Conservation (phyloP, 1,140 invertebrate genomes). For the Eriocheir sinensis region DNA sequence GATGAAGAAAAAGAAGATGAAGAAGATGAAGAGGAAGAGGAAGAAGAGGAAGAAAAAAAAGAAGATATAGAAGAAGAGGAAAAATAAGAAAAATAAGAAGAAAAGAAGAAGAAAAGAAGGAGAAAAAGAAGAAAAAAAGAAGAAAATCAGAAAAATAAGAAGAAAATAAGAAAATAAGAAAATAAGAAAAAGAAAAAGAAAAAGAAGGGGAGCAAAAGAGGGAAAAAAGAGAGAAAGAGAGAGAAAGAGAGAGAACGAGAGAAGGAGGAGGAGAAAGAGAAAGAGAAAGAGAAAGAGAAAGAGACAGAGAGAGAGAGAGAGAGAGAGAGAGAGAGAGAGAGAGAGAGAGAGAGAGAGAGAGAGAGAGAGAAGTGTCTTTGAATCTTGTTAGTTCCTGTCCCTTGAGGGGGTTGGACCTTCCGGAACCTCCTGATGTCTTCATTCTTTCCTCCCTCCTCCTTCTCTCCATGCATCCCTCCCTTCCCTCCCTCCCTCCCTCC, state of each 20-base stretch:
- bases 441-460: not conserved
- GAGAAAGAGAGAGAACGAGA: not conserved
- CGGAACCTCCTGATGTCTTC: slow-evolving; percentile 37
- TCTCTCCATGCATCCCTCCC: not conserved
- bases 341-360: slow-evolving; percentile 28
- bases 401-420: not conserved
- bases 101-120: not conserved
- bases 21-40: no score
- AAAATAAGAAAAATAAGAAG: not conserved
- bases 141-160: not conserved
- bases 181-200: not conserved
- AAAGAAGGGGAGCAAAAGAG: not conserved
- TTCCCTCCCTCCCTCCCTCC: no score
- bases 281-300: slow-evolving; percentile 44
- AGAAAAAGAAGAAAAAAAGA: not conserved
- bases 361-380: slow-evolving; percentile 14
- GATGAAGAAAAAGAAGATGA: no score
- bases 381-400: slow-evolving; percentile 41
- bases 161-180: not conserved
- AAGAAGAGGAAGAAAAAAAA: not conserved
- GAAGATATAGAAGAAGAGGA: not conserved
- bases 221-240: not conserved
- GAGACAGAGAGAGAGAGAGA: slow-evolving; percentile 44
- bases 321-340: not conserved
- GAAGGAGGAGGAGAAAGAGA: slow-evolving; percentile 47